phyloP scores from a whole-genome alignment of 2,797 vertebrate species.

The Ptychobarbus kaznakovi region DNA sequence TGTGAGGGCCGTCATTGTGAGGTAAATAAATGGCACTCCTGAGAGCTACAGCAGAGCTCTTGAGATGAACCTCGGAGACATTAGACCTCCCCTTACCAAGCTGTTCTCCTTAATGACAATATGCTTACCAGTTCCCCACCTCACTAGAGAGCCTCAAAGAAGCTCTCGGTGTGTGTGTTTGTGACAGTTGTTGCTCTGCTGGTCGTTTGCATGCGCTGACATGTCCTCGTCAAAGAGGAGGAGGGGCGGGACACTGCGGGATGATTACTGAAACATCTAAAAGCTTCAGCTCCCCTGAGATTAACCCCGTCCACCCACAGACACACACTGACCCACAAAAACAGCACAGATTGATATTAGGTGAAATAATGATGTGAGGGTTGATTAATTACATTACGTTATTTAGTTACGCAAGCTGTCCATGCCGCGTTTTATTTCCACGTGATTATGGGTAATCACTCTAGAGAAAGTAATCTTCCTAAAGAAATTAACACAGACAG shows the following conservation, averaged over 20 bases:
- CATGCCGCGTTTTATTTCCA: background rate
- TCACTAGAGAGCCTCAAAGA: conserved; percentile 65
- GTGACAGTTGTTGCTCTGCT: conserved; percentile 49
- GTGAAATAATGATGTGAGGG: conserved; percentile 28
- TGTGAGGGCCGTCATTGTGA: conserved; percentile 15
- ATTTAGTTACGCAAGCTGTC: conserved; percentile 29
- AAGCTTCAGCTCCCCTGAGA: conserved; percentile 45
- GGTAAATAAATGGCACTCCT: conserved; percentile 62
- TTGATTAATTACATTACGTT: conserved; percentile 23
- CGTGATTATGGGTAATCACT: conserved; percentile 6
- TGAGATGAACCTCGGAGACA: conserved; percentile 73
- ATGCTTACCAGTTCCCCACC: conserved; percentile 76
- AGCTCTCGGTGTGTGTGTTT: conserved; percentile 21
- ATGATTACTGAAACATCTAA: conserved; percentile 43
- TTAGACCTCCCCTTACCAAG: conserved; percentile 69
- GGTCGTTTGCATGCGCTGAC: conserved; percentile 37
- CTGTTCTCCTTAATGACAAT: conserved; percentile 81
- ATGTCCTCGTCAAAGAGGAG: conserved; percentile 27
- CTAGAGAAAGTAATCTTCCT: conserved; percentile 23
- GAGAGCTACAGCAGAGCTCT: conserved; percentile 66
- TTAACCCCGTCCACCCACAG: background rate
- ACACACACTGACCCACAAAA: conserved; percentile 19
- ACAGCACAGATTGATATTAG: conserved; percentile 28
- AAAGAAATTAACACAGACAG: conserved; percentile 16
- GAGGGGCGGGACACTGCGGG: background rate